These are phyloP conservation scores for Dryomyza anilis DNA, from an alignment of 2,888 invertebrate species.

Conservation along the genomic window DNA sequence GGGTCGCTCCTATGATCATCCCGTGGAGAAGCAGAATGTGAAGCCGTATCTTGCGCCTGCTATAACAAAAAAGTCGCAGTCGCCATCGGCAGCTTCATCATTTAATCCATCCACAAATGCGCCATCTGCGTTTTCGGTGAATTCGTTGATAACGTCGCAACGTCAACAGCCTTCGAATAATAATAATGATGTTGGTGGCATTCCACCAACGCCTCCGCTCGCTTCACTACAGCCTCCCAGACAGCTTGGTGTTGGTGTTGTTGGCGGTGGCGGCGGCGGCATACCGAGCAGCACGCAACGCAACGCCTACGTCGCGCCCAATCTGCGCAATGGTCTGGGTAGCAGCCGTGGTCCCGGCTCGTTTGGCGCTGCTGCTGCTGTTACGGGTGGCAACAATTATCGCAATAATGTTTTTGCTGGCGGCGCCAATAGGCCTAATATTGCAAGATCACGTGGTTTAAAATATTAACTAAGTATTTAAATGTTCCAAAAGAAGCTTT, in stretches of 20 bases:
- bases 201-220: conserved; percentile 38
- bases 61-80: conserved; percentile 46
- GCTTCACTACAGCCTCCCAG: no score
- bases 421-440: conserved; percentile 43
- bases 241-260: no score
- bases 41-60: conserved; percentile 56
- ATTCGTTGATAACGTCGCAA: conserved; percentile 38
- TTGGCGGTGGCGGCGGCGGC: no score
- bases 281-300: conserved; percentile 43
- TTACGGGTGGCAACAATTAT: no score
- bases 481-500: no score
- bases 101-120: conserved; percentile 11
- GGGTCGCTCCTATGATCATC: conserved; percentile 53
- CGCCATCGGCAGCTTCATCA: conserved; percentile 29
- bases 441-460: conserved; percentile 53
- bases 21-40: conserved; percentile 49
- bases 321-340: conserved; percentile 48
- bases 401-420: conserved; percentile 41
- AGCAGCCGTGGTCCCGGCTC: conserved; percentile 44
- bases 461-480: conserved; percentile 49
- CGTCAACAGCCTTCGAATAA: conserved; percentile 24
- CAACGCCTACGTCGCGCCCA: conserved; percentile 58
- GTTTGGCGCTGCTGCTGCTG: no score
- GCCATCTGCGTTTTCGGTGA: conserved; percentile 34
- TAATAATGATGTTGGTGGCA: conserved; percentile 27